Evolutionary conservation across 2,888 invertebrate genomes (phyloP), one percentile per base, ranked within the genome.

Genomic region (Lingula anatina): DNA sequence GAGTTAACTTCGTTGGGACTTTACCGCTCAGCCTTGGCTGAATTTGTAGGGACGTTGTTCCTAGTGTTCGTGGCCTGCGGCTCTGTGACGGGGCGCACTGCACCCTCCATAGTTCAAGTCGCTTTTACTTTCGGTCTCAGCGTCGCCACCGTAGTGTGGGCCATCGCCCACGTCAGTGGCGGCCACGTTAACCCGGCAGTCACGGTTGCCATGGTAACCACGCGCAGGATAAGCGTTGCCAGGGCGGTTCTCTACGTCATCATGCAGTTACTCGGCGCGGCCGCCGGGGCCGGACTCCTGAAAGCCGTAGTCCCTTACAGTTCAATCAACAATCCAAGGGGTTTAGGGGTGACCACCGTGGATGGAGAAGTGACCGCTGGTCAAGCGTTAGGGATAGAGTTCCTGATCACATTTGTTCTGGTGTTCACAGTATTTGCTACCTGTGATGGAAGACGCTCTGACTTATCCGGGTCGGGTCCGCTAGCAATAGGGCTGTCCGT

Each of bases 121-220:
- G 87, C 90, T 15, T 81, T 95, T 53, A 85, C 88, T 61, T 94
- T 94, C 78, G 94, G 93, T 35, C 83, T 94, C 44, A 83, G 88
- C 46, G 90, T 94, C 53, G 92, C 87, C n/a, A 86, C 90, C 50
- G 82, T 93, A 66, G 92, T 70, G 46, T 81, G 90, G 89, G 83
- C 86, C 45, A 83, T 92, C 61, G 90, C 90, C 7, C 90, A 92
- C 78, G 83, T 92, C 46, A 90, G 90, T 48, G 93, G 93, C 1
- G 90, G 89, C 9, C 93, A 93, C 77, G 82, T 93, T 53, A 95
- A 95, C 81, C 94, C 94, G 1, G 93, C 94, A 1, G 90, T 95
- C 38, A 93, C 93, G 3, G 44, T 89, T 54, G 90, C 92, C 47
- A 83, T 91, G 79, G 86, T 88, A 63, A 83, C 91, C 61, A 86